A percentile compares a stretch with the other conserved stretches of the same genome.
phyloP scores from a whole-genome alignment of 2,797 vertebrate genomes.

The Otus scops region DNA sequence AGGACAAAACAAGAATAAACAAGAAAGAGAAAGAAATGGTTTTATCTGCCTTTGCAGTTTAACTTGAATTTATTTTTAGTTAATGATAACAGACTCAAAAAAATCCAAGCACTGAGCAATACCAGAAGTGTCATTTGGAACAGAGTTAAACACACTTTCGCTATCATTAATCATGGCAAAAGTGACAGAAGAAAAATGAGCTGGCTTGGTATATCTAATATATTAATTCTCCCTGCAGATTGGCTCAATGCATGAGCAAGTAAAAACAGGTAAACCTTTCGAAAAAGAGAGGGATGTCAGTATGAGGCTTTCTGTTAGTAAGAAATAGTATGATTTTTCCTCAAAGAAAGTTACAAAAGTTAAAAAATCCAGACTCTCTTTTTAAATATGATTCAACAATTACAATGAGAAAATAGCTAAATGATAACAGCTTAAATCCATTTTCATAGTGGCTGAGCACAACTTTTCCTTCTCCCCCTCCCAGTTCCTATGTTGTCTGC shows the following conservation, averaged over 20 bases:
- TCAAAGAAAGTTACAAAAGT: neutral
- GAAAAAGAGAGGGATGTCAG: neutral
- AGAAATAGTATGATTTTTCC: neutral
- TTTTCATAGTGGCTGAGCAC: neutral
- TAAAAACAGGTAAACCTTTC: slow-evolving; percentile 33
- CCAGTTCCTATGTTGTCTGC: neutral
- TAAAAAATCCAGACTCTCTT: neutral
- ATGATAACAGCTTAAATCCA: neutral
- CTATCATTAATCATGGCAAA: slow-evolving; percentile 68
- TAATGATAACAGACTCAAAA: slow-evolving; percentile 45
- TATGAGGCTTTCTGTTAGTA: neutral
- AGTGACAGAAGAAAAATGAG: slow-evolving; percentile 74
- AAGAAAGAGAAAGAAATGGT: neutral
- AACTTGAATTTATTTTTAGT: slow-evolving; percentile 40
- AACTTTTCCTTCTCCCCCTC: fast-evolving
- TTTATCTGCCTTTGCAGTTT: slow-evolving; percentile 26
- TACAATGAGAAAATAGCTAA: neutral
- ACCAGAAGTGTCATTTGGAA: slow-evolving; percentile 53
- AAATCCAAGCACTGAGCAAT: slow-evolving; percentile 33
- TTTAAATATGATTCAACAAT: neutral
- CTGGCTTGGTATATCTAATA: slow-evolving; percentile 56
- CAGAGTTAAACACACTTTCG: slow-evolving; percentile 51
- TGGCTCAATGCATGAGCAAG: slow-evolving; percentile 38
- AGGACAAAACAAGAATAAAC: neutral
- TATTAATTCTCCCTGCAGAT: slow-evolving; percentile 65